Conservation (phyloP, 2,113 vertebrate species). For the Cyprinodon variegatus region DNA sequence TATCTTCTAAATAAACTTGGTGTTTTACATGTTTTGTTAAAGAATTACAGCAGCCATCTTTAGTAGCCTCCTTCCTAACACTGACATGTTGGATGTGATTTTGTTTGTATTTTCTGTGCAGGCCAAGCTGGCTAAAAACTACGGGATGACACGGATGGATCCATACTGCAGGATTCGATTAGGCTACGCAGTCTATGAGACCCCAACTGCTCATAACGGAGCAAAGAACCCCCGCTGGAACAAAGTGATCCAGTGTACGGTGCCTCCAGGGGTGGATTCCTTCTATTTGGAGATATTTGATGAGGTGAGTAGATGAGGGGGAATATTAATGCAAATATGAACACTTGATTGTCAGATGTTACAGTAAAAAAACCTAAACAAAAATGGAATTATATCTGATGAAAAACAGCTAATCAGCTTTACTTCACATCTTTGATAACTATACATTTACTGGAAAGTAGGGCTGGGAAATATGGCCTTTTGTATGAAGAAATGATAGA, state of each 20-base stretch:
- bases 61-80: neutral
- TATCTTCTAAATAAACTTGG: neutral
- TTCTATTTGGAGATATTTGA: slow-evolving; percentile 99
- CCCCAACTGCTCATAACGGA: slow-evolving; percentile 95
- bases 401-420: too few species aligned
- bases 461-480: too few species aligned
- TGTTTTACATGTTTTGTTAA: neutral
- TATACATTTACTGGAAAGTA: too few species aligned
- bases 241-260: slow-evolving; percentile 96
- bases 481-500: too few species aligned
- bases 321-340: neutral
- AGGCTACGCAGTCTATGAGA: slow-evolving; percentile 96
- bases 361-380: too few species aligned
- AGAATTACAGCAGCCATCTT: too few species aligned
- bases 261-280: slow-evolving; percentile 94
- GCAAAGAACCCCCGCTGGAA: slow-evolving; percentile 99
- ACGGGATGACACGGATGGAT: slow-evolving; percentile 98
- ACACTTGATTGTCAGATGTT: neutral
- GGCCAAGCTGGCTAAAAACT: slow-evolving; percentile 98
- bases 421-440: too few species aligned
- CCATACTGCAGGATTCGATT: slow-evolving; percentile 93
- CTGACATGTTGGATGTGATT: too few species aligned
- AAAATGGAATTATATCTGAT: too few species aligned
- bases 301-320: slow-evolving; percentile 83
- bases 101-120: slow-evolving; percentile 49